Evolutionary conservation across 2,113 vertebrate genomes (phyloP).

Genomic region (Urocitellus parryii): DNA sequence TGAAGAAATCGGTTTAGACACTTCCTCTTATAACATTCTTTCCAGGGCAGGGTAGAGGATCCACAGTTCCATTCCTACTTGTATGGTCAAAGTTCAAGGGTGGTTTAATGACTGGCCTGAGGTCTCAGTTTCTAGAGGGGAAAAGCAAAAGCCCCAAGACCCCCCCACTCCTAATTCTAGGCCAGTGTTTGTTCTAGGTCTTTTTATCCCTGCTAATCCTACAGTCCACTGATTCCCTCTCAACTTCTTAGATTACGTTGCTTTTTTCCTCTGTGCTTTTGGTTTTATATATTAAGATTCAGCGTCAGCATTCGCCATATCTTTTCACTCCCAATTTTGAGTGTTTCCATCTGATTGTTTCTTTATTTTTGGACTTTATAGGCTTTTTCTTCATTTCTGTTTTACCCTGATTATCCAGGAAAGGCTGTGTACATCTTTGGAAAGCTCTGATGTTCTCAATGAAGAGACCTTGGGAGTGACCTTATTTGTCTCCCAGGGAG

Average conservation of each 20-base stretch:
- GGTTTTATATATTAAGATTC: background rate
- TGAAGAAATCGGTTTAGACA: constrained; percentile 31
- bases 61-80: background rate
- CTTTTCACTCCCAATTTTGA: constrained; percentile 25
- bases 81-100: background rate
- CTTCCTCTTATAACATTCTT: background rate
- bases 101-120: background rate
- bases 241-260: background rate
- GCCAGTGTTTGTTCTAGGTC: background rate
- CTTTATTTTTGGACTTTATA: background rate
- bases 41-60: background rate
- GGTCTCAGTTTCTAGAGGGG: background rate
- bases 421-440: constrained; percentile 26
- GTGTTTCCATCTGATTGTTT: background rate
- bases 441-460: constrained; percentile 61
- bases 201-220: background rate
- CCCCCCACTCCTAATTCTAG: background rate
- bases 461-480: constrained; percentile 67
- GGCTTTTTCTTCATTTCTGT: constrained; percentile 34
- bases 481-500: constrained; percentile 49
- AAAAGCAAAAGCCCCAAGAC: background rate
- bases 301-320: background rate
- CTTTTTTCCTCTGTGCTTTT: background rate
- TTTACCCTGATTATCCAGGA: constrained; percentile 38
- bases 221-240: background rate